phyloP scores from a whole-genome alignment of 35 echinoderm and acorn worm genomes.

The Hemicentrotus pulcherrimus region DNA sequence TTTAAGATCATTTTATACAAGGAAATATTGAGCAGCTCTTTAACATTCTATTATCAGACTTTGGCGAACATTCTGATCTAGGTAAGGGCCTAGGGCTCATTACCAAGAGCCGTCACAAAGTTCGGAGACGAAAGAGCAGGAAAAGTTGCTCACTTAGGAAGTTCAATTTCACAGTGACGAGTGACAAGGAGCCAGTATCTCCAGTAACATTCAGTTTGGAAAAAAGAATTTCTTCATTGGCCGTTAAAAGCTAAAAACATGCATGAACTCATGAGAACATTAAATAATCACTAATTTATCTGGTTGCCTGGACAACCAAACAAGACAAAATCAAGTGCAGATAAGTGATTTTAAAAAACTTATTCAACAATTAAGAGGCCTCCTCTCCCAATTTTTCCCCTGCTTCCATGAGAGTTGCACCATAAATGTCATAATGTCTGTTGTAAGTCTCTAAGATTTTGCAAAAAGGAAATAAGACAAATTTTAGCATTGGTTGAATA shows the following conservation, averaged over 20 bases:
- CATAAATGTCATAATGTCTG: neutral
- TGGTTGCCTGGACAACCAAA: neutral
- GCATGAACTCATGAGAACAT: neutral
- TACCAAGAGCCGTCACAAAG: neutral
- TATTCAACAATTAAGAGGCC: too few relatives aligned
- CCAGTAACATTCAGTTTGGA: neutral
- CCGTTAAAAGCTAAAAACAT: neutral
- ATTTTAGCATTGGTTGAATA: neutral
- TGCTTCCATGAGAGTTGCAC: neutral
- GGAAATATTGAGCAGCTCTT: neutral
- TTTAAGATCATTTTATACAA: too few relatives aligned
- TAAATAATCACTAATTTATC: neutral
- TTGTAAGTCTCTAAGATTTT: too few relatives aligned
- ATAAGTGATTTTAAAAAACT: neutral
- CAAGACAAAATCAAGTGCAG: neutral
- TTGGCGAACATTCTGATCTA: neutral
- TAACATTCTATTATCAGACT: neutral
- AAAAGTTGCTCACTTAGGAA: slow-evolving; percentile 12
- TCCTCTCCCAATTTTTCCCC: neutral
- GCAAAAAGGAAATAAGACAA: neutral
- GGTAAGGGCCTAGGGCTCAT: neutral
- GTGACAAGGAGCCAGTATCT: neutral
- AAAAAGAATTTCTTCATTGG: neutral
- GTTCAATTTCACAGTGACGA: neutral
- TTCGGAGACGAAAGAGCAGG: neutral